Percentiles rank a stretch among this genome's conserved stretches.
Conservation (phyloP, 2,888 invertebrate species). For the Drosophila mercatorum region DNA sequence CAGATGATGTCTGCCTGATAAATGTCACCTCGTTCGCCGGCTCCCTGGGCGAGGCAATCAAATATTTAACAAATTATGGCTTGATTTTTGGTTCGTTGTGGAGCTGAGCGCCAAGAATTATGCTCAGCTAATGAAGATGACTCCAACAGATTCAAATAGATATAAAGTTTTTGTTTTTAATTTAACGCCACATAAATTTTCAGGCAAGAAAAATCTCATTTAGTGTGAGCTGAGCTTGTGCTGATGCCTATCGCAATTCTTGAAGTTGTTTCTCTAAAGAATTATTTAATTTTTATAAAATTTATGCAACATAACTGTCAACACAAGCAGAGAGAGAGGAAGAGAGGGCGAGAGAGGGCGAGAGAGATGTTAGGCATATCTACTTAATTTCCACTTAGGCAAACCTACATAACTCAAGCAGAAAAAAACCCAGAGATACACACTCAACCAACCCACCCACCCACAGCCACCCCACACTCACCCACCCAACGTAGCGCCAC, state of each 20-base stretch:
- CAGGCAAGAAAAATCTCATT: not conserved
- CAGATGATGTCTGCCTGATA: constrained; percentile 61
- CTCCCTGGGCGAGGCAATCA: constrained; percentile 65
- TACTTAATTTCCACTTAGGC: constrained; percentile 44
- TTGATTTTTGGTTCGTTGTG: constrained; percentile 36
- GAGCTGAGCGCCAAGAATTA: constrained; percentile 64
- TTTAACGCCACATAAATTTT: constrained; percentile 59
- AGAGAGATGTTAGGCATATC: constrained; percentile 2
- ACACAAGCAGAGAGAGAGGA: not conserved
- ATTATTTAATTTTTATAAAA: constrained; percentile 28
- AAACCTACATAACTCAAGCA: constrained; percentile 36
- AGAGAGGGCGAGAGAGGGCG: not conserved
- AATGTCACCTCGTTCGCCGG: constrained; percentile 48
- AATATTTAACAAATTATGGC: constrained; percentile 69
- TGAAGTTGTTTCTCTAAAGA: constrained; percentile 5
- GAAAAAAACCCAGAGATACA: constrained; percentile 10
- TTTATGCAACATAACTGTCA: constrained; percentile 17
- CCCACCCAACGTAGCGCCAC: constrained; percentile 1
- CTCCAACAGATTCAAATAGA: constrained; percentile 21
- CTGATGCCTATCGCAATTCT: constrained; percentile 21
- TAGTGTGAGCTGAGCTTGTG: constrained; percentile 20
- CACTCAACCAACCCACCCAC: not conserved
- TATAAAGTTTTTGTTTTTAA: constrained; percentile 41
- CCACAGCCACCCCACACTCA: constrained; percentile 14
- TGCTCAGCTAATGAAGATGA: constrained; percentile 60